phyloP scores from a whole-genome alignment of 2,888 invertebrate genomes.

The Parthenolecanium corni region DNA sequence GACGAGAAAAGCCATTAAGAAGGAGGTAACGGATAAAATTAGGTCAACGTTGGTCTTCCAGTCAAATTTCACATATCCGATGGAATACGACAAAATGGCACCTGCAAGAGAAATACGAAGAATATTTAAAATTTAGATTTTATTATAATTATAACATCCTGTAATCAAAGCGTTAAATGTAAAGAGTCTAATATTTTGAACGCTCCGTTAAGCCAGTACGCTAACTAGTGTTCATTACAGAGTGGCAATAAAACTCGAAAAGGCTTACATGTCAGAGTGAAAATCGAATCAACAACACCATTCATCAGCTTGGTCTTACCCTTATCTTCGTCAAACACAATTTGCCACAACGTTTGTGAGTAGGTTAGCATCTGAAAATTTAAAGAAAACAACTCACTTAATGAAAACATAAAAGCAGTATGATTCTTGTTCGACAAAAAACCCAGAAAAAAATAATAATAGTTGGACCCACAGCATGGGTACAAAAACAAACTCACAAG shows the following conservation, averaged over 20 bases:
- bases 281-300: slow-evolving; percentile 30
- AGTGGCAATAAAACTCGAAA: too few species aligned
- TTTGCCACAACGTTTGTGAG: slow-evolving; percentile 31
- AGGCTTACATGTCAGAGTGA: slow-evolving; percentile 29
- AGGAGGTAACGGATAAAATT: slow-evolving; percentile 30
- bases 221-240: too few species aligned
- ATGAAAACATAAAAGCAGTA: too few species aligned
- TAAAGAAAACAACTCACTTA: too few species aligned
- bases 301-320: slow-evolving; percentile 30
- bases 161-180: too few species aligned
- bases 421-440: too few species aligned
- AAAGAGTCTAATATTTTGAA: too few species aligned
- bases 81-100: slow-evolving; percentile 30
- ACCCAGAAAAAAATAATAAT: neutral
- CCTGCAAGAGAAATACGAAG: slow-evolving; percentile 24
- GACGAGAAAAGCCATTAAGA: slow-evolving; percentile 39
- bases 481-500: slow-evolving; percentile 35
- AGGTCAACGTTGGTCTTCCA: slow-evolving; percentile 31
- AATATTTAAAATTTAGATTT: too few species aligned
- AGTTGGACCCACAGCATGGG: neutral
- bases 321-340: slow-evolving; percentile 14
- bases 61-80: slow-evolving; percentile 29
- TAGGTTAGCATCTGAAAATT: slow-evolving; percentile 30
- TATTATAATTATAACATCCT: too few species aligned
- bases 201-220: too few species aligned